Evolutionary conservation across 2,113 vertebrate species (phyloP), one percentile per base, ranked within the genome.

Genomic region (Limnothrissa miodon): DNA sequence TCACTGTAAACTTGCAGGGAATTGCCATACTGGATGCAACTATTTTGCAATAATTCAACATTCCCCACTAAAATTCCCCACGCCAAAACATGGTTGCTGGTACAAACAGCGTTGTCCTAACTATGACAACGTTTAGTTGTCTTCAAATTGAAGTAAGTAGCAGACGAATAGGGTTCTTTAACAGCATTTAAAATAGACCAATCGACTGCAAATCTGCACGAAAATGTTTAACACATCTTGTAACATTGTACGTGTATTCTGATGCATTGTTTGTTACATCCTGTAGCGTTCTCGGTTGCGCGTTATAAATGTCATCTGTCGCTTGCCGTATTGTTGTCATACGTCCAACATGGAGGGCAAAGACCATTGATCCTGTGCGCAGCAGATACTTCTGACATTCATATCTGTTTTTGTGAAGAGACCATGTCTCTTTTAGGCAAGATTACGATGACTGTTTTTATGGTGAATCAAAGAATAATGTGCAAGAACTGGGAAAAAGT

Each of bases 261-360:
- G 46, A 15, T 56, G 21, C 51, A 56, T 74, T 74, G 25, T 74
- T 36, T 29, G 10, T 36, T 29, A 36, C 9, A 74, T 13, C 15
- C 4, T 74, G 29, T 74, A 39, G 29, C 66, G 29, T 29, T 74
- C 25, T 36, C 17, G 0, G 66, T 36, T 36, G 66, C 66, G 29
- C 66, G 29, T 13, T 39, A 15, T 36, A 74, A 74, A 1, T 74
- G 66, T 74, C 66, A 29, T 33, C 10, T 36, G 29, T 1, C 29
- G 25, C 66, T 74, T 74, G 66, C 66, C 66, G 66, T 74, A 74
- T 36, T 74, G 66, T 74, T 74, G 66, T 74, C 66, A 74, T 33
- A 36, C 66, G 15, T 29, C 59, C 33, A 74, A 74, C 13, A 74
- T 74, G 66, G 29, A 33, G 66, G 36, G 33, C 11, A 13, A 13